Evolutionary conservation across 2,888 invertebrate species (phyloP).

Genomic region (Cabera pusaria): DNA sequence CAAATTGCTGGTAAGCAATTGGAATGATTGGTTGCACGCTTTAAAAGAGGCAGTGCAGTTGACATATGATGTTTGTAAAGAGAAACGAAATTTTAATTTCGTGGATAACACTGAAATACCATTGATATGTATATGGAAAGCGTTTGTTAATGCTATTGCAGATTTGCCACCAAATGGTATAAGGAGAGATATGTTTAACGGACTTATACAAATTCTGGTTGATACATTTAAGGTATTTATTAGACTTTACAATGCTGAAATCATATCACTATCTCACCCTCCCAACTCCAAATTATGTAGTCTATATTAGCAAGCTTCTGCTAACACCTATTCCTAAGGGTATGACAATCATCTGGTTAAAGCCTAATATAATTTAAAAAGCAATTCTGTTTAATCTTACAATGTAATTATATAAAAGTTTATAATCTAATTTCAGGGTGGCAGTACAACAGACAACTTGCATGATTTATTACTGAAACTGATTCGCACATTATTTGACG

Average conservation of each 20-base stretch:
- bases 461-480: constrained; percentile 44
- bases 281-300: no score
- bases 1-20: constrained; percentile 48
- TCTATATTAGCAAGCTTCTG: no score
- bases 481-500: constrained; percentile 43
- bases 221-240: constrained; percentile 48
- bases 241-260: no score
- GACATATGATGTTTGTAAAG: constrained; percentile 13
- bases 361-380: not conserved
- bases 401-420: not conserved
- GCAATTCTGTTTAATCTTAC: not conserved
- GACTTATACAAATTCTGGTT: constrained; percentile 44
- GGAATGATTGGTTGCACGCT: constrained; percentile 56
- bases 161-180: constrained; percentile 55
- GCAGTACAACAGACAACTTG: constrained; percentile 22
- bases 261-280: no score
- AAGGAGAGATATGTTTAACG: constrained; percentile 53
- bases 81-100: no score
- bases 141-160: constrained; percentile 50
- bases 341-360: no score
- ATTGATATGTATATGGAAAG: constrained; percentile 62
- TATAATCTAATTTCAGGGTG: constrained; percentile 37
- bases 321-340: no score
- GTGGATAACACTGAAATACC: no score
- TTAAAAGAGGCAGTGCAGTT: constrained; percentile 46